These are phyloP conservation scores for Melieria omissa DNA, from an alignment of 2,888 invertebrate genomes.

Conservation along the genomic window DNA sequence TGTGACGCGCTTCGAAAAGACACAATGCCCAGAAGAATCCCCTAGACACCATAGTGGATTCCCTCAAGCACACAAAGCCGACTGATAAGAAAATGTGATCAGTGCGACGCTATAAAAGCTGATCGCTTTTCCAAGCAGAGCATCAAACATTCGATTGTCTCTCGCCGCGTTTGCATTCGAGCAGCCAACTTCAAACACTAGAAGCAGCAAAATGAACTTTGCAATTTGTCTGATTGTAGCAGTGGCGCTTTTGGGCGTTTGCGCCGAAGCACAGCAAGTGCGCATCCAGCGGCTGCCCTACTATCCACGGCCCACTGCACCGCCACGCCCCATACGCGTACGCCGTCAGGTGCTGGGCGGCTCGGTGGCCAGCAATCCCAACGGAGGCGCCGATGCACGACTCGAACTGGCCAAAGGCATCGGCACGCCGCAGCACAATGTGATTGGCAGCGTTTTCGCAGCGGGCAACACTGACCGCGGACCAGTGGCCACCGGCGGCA, in stretches of 20 bases:
- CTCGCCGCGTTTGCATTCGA: too few relatives aligned
- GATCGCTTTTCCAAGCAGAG: too few relatives aligned
- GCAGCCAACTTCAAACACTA: too few relatives aligned
- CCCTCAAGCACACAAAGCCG: too few relatives aligned
- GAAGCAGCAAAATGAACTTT: too few relatives aligned
- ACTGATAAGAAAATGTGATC: too few relatives aligned
- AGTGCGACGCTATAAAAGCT: too few relatives aligned
- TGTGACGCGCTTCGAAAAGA: too few relatives aligned
- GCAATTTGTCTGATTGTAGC: background rate
- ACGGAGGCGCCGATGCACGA: constrained; percentile 55
- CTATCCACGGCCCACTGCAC: constrained; percentile 42
- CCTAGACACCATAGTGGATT: too few relatives aligned
- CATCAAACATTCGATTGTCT: too few relatives aligned
- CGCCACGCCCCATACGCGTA: constrained; percentile 42
- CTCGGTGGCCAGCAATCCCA: constrained; percentile 52
- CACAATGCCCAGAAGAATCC: too few relatives aligned
- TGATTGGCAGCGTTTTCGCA: constrained; percentile 51
- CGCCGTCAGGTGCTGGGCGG: constrained; percentile 48
- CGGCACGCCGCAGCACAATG: constrained; percentile 57
- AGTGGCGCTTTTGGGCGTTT: constrained; percentile 19
- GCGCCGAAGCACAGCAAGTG: constrained; percentile 33
- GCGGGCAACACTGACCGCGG: constrained; percentile 47
- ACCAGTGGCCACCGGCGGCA: constrained; percentile 46
- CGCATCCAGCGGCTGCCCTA: constrained; percentile 41
- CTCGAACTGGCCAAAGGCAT: constrained; percentile 52